Evolutionary conservation across 2,797 vertebrate species (phyloP).

Genomic region (Sebastes iracundus): DNA sequence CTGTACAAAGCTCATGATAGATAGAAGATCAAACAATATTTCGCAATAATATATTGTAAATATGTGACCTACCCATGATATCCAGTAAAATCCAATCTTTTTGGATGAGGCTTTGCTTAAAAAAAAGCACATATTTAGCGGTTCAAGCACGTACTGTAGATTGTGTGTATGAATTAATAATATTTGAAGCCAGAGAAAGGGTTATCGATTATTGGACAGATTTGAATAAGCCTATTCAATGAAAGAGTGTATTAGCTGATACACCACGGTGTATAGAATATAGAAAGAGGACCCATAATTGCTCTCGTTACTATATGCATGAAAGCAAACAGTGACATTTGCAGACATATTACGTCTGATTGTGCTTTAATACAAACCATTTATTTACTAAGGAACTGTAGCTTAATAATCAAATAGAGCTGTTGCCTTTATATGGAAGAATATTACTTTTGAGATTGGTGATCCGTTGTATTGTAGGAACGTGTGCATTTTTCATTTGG

Average conservation of each 20-base stretch:
- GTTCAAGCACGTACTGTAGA: neutral
- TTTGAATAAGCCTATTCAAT: neutral
- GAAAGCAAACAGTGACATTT: constrained; percentile 6
- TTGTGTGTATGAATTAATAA: neutral
- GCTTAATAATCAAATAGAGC: neutral
- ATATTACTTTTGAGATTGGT: neutral
- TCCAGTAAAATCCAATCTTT: neutral
- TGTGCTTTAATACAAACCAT: neutral
- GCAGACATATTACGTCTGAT: neutral
- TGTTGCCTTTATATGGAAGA: neutral
- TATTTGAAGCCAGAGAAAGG: neutral
- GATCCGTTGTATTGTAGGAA: neutral
- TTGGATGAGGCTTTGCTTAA: neutral
- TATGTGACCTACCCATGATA: neutral
- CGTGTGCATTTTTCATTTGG: neutral
- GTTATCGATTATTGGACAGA: constrained; percentile 19
- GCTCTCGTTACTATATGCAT: neutral
- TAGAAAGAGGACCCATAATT: neutral
- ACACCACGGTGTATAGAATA: neutral
- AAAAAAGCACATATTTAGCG: neutral
- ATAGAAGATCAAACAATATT: neutral
- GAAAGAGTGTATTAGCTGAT: neutral
- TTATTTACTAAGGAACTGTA: neutral
- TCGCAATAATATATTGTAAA: neutral
- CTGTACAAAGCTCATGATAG: neutral